Base-by-base conservation (phyloP, 2,113 vertebrate genomes). In the Chroicocephalus ridibundus region DNA sequence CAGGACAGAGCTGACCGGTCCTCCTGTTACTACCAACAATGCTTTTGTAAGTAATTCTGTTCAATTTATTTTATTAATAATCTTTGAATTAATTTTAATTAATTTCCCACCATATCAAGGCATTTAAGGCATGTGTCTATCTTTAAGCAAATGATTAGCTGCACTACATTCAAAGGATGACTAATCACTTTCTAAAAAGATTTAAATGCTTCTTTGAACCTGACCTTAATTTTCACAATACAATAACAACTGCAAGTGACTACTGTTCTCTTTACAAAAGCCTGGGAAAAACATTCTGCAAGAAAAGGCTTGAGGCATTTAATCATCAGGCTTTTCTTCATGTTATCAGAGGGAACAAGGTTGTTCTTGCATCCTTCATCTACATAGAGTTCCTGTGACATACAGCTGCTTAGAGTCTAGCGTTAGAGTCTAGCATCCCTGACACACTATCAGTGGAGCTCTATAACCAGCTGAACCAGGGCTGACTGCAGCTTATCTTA, bases 1-100 rank as follows among this genome's bases (percentile, higher is more conserved):
- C 3, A 71, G 7, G 25, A 38, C 20, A 89, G 25, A 58, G 3
- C 4, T 7, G 0, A 44, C 8, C 0, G 6, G 5, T 44, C 31
- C 16, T 68, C 10, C 44, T 61, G 6, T 52, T 74, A 26, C 29
- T 62, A 32, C 26, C 4, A 47, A 31, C 27, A 40, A 40, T 31
- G 26, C 0, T 69, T 88, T 72, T 44, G 15, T 24, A 68, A 89
- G 21, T 44, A 55, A 78, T 91, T 44, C 10, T 77, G 9, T 49
- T 84, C 7, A 46, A 84, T 85, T 57, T 75, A 55, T 71, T 95
- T 94, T 55, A 61, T 40, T 78, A 74, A 62, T 66, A 66, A 32
- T 27, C 19, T 75, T 36, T 40, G 9, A 71, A 62, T 76, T 49
- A 36, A 70, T 76, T 93, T 52, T 57, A 82, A 93, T 91, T 91